phyloP scores from a whole-genome alignment of 2,888 invertebrate species.

The Cephus sareptanus region DNA sequence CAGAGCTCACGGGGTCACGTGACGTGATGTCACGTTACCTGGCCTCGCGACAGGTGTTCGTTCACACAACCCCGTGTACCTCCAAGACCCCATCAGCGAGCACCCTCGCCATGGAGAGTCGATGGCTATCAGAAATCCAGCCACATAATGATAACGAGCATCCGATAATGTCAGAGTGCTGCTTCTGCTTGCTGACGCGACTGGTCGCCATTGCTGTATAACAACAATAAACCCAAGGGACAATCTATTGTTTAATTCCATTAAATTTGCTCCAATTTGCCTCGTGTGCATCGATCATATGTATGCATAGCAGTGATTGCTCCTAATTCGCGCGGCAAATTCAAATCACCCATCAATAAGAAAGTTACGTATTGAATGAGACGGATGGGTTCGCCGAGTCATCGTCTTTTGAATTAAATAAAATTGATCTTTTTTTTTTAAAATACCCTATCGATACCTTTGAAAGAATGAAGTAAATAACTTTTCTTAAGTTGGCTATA shows the following conservation, averaged over 20 bases:
- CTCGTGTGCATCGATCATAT: background rate
- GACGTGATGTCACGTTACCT: conserved; percentile 56
- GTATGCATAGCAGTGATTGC: background rate
- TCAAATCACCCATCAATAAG: background rate
- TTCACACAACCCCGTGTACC: conserved; percentile 34
- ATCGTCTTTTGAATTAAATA: background rate
- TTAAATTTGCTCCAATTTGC: background rate
- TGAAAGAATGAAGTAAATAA: too few relatives aligned
- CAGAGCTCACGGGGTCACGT: conserved; percentile 38
- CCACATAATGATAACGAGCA: conserved; percentile 41
- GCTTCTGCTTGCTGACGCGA: background rate
- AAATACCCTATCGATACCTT: too few relatives aligned
- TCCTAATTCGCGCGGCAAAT: background rate
- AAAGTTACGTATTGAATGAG: background rate
- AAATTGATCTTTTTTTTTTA: background rate
- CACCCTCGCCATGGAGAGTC: conserved; percentile 18
- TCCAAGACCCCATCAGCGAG: conserved; percentile 20
- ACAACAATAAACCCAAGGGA: background rate
- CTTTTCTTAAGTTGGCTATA: too few relatives aligned
- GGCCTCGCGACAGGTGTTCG: conserved; percentile 42
- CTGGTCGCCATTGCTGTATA: background rate
- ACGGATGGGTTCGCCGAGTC: background rate
- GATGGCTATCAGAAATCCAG: conserved; percentile 38
- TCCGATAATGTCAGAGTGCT: conserved; percentile 18
- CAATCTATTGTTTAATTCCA: background rate